Percentiles rank a stretch among this genome's conserved stretches.
Conservation (phyloP, 2,113 vertebrate genomes). For the Aptenodytes forsteri region DNA sequence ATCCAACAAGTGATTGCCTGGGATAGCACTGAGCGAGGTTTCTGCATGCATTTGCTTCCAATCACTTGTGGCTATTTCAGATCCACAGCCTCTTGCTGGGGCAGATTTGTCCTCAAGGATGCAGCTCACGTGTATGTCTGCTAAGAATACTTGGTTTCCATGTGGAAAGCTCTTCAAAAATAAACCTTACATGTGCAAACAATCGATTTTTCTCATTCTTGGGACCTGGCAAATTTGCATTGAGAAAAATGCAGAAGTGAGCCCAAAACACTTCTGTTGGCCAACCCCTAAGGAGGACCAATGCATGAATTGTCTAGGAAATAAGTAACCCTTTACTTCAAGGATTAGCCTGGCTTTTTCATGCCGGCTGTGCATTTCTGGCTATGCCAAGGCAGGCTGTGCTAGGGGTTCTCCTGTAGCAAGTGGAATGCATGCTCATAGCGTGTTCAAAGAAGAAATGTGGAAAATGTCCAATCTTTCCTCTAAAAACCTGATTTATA, state of each 20-base stretch:
- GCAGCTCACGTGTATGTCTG: neutral
- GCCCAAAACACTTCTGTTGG: neutral
- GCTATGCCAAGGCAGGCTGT: neutral
- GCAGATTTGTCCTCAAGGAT: conserved; percentile 24
- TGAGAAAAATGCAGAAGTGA: neutral
- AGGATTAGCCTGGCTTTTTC: neutral
- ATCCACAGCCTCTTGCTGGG: neutral
- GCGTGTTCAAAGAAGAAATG: neutral
- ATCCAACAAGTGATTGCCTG: neutral
- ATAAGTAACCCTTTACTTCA: neutral
- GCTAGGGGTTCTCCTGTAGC: neutral
- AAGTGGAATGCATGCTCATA: neutral
- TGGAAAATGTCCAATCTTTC: neutral
- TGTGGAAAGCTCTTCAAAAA: neutral
- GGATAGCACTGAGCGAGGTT: neutral
- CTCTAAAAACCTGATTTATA: neutral
- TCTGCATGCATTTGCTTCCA: conserved; percentile 4
- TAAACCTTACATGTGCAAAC: neutral
- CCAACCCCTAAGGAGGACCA: neutral
- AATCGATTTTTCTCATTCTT: neutral
- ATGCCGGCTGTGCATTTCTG: neutral
- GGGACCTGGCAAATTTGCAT: neutral
- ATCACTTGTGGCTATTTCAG: neutral
- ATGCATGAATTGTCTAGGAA: neutral
- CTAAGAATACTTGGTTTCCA: conserved; percentile 59